Conservation (phyloP, 2,113 vertebrate genomes). For the Hippocampus barbouri region DNA sequence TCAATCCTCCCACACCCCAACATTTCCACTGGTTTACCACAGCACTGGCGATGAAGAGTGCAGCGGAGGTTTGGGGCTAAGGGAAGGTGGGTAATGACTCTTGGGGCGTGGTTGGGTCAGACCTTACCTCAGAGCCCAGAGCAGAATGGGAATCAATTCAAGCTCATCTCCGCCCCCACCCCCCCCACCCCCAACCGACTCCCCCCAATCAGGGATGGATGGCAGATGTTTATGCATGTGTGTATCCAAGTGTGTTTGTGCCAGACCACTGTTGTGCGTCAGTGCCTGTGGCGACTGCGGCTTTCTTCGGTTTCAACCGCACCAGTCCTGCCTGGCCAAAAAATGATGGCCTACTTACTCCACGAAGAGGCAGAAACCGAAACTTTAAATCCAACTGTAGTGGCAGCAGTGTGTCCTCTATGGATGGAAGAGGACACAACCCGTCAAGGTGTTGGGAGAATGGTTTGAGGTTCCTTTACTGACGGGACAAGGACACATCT, state of each 20-base stretch:
- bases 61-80: conserved; percentile 35
- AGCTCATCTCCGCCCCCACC: not conserved
- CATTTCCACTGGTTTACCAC: conserved; percentile 52
- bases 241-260: conserved; percentile 16
- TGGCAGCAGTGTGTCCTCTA: conserved; percentile 13
- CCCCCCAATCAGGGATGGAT: conserved; percentile 29
- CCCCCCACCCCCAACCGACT: not conserved
- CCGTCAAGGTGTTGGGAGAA: conserved; percentile 13
- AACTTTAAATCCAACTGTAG: conserved; percentile 32
- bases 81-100: conserved; percentile 48
- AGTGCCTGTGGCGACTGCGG: conserved; percentile 24
- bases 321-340: conserved; percentile 28
- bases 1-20: conserved; percentile 28
- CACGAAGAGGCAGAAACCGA: conserved; percentile 32
- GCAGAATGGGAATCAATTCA: conserved; percentile 22
- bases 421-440: not conserved
- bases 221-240: conserved; percentile 47
- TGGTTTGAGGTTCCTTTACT: conserved; percentile 19
- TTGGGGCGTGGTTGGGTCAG: conserved; percentile 43
- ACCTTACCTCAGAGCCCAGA: conserved; percentile 42
- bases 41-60: conserved; percentile 32
- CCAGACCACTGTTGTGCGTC: conserved; percentile 21
- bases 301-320: conserved; percentile 47
- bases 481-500: conserved; percentile 16
- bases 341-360: conserved; percentile 46